Base-by-base conservation (phyloP, 1,140 invertebrate genomes). In the Heliconius melpomene region DNA sequence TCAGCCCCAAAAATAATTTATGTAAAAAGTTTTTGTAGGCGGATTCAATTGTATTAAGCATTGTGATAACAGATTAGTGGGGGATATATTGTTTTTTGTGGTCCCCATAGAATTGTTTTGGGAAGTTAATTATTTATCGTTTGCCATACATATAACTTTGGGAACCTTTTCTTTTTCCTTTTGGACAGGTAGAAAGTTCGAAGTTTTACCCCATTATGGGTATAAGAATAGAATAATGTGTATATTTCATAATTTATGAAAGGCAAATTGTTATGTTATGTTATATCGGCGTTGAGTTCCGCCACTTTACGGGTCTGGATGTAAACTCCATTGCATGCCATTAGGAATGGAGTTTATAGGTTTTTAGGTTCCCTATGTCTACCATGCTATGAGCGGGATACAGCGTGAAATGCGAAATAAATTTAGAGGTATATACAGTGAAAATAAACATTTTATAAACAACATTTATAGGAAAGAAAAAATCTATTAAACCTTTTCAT, bases 41-140 rank as follows among this genome's bases (percentile, higher is more conserved):
- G 78, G 80, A 85, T 87, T 85, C 86, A 85, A 87, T 87, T 87
- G 83, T 75, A 87, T 85, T 79, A 78, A 77, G 75, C 86, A 82
- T 83, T 83, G 83, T 82, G 81, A 80, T 82, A 83, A 82, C 82
- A 81, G 84, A 87, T 85, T 87, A 85, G 84, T 84, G 77, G 77
- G 71, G 57, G 9, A 77, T 83, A 75, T 79, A 82, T 84, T 85
- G 83, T 85, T 85, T 84, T 86, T 85, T 83, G 50, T n/a, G 32
- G 38, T 66, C 38, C 54, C 79, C 81, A 80, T 82, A 79, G 82
- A 73, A 82, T 79, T 82, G 72, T 82, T 82, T 77, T 29, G 75
- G 72, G 75, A 83, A 86, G 80, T 86, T 86, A 86, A 86, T 86
- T 84, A 86, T 86, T 86, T 86, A 86, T 86, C 85, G 82, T 83